Evolutionary conservation across 2,113 vertebrate species (phyloP), one percentile per base, ranked within the genome.

Genomic region (Trematomus loennbergii): DNA sequence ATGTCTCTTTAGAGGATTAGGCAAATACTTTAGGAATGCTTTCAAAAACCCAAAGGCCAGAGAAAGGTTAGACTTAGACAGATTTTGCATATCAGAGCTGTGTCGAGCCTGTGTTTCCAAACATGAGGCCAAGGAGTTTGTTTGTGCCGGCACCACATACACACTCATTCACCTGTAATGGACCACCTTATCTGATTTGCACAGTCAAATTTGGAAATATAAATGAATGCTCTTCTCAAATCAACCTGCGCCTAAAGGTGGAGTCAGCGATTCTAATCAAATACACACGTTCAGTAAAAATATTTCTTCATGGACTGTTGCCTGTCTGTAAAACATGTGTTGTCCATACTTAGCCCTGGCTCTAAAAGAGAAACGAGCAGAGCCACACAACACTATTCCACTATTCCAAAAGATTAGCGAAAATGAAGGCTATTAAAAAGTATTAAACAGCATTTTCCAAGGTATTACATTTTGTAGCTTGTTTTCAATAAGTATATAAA

Each of bases 1-100:
- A 84, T 58, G 59, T 79, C 4, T 67, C 25, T 73, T 78, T 67
- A 72, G 12, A 62, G 65, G 81, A 82, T 83, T 54, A 82, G 57
- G 49, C 29, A 76, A 85, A 72, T 81, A 73, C 77, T 75, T 65
- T 13, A 58, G 70, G 69, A 86, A 82, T 78, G 61, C 52, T 71
- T 29, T 74, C 60, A 22, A 64, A 74, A 80, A 33, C 22, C 29
- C 36, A 40, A 72, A 54, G 18, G 70, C 59, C 46, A 79, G 60
- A 67, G 17, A 62, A 72, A 78, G 22, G 22, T 60, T 16, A 80
- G 62, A 61, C 58, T 53, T 17, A 6, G 3, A 20, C n/a, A 12
- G 7, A 57, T 63, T 74, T 60, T 46, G 40, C 12, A 45, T 15
- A 11, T 29, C 22, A 45, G 11, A 62, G n/a, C 48, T 52, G 1